Base-by-base conservation (phyloP, 2,888 invertebrate genomes). In the Plutella xylostella region DNA sequence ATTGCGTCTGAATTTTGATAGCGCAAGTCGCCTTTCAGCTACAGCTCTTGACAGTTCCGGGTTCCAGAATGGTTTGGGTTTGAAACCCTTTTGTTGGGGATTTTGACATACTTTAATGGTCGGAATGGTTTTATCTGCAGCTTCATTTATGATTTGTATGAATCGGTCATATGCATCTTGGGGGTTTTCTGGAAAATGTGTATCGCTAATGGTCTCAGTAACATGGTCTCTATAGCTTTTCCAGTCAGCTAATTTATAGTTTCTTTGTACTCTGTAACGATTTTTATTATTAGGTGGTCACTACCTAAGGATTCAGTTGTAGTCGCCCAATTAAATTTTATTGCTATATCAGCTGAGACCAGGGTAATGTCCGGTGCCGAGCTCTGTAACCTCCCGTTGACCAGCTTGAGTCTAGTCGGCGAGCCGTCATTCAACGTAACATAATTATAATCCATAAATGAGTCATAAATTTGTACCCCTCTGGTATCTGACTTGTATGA, bases 21-120 rank as follows among this genome's bases (percentile, higher is more conserved):
- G 15, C 19, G 48, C 45, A 17, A 45, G 11, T 9, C 51, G 17
- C 6, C 51, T 37, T 34, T 48, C 37, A 0, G 46, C 47, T 4
- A 48, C 47, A n/a, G 9, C 9, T 35, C 38, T 41, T 18, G 52
- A 45, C 9, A 48, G 20, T 7, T 17, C 11, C 20, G 44, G 3
- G 28, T 45, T 51, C 57, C 58, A 62, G 39, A 56, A 61, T 4
- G 48, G 42, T 47, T 56, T 58, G 0, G 55, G 54, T 1, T 3
- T 41, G 45, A 58, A 58, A n/a, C n/a, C n/a, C n/a, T n/a, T n/a
- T 0, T 25, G 39, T 22, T n/a, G 4, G 3, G 55, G 51, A 41
- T 55, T 47, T 12, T 37, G 9, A 41, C 44, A 42, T 6, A 49
- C 19, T 41, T 52, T 54, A 25, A 47, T 43, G 18, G 18, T 15